A percentile compares a stretch with the other conserved stretches of the same genome.
These are phyloP conservation scores for Cataglyphis hispanica DNA, from an alignment of 1,140 invertebrate genomes.

Conservation along the genomic window DNA sequence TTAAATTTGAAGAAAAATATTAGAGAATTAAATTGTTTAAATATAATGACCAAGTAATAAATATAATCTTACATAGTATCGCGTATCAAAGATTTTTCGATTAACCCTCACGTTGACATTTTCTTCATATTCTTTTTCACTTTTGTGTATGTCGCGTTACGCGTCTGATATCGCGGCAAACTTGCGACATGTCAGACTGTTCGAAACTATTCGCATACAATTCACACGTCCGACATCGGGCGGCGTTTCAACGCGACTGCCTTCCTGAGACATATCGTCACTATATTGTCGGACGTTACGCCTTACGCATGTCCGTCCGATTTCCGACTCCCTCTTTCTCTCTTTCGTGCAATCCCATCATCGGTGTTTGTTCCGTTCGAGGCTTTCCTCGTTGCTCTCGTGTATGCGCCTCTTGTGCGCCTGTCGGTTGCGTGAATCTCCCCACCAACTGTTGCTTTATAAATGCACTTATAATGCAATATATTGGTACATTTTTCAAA, in stretches of 20 bases:
- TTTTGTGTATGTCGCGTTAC: background rate
- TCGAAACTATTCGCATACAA: background rate
- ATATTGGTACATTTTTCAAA: background rate
- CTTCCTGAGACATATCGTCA: conserved; percentile 54
- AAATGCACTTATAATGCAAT: background rate
- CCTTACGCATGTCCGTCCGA: conserved; percentile 80
- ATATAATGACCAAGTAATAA: no score
- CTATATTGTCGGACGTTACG: conserved; percentile 79
- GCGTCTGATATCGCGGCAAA: background rate
- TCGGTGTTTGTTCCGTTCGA: background rate
- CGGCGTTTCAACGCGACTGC: conserved; percentile 80
- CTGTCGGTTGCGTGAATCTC: background rate
- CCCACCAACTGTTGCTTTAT: conserved; percentile 75
- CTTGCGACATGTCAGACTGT: background rate
- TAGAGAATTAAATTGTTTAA: no score
- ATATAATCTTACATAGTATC: background rate
- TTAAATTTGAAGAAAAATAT: no score
- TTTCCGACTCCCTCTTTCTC: conserved; percentile 56
- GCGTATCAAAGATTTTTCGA: background rate
- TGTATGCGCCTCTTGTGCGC: conserved; percentile 28
- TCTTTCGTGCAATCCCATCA: conserved; percentile 3
- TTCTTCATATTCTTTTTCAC: background rate
- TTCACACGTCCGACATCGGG: conserved; percentile 70
- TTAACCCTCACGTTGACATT: background rate
- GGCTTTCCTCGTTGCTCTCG: conserved; percentile 53